Evolutionary conservation across 2,797 vertebrate genomes (phyloP).

Genomic region (Crocodylus rhombifer): DNA sequence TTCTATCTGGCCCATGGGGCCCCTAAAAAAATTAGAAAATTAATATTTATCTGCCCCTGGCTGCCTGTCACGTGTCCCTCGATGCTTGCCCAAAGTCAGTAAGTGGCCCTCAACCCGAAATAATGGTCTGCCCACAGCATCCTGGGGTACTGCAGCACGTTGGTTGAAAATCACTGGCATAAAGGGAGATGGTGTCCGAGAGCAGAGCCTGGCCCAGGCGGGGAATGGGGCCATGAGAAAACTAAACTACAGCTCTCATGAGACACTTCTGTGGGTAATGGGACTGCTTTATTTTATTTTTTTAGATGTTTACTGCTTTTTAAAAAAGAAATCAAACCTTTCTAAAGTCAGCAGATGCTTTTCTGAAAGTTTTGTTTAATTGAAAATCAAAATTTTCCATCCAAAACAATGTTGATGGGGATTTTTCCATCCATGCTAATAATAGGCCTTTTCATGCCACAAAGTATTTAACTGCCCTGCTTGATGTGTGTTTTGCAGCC

Average conservation of each 20-base stretch:
- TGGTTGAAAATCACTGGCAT: too few species aligned
- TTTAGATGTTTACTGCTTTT: not conserved
- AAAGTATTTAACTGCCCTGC: constrained; percentile 20
- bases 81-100: too few species aligned
- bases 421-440: not conserved
- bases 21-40: too few species aligned
- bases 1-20: too few species aligned
- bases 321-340: constrained; percentile 52
- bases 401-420: constrained; percentile 12
- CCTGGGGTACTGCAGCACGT: too few species aligned
- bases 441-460: not conserved
- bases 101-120: too few species aligned
- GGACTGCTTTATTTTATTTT: constrained; percentile 19
- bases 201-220: not conserved
- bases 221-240: not conserved
- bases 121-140: too few species aligned
- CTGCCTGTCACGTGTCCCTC: too few species aligned
- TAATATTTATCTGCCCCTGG: too few species aligned
- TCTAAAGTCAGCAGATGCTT: not conserved
- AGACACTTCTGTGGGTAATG: not conserved
- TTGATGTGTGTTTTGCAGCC: constrained; percentile 80
- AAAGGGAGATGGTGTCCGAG: not conserved
- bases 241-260: not conserved
- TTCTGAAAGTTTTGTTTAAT: constrained; percentile 48
- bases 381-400: not conserved